Evolutionary conservation across 2,888 invertebrate genomes (phyloP).

Genomic region (Tipula lateralis): DNA sequence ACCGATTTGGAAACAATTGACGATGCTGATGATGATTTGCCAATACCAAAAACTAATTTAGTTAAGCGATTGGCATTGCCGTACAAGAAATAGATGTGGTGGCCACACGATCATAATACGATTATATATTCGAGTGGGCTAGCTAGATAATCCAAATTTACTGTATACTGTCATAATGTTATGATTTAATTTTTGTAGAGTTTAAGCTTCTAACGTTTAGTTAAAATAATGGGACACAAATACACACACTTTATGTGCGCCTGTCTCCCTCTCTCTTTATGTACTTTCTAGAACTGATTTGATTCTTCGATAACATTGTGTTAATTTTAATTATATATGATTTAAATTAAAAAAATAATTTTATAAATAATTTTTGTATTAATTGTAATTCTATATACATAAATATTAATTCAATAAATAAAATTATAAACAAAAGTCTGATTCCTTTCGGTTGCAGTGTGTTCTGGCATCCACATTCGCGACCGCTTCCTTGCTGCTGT

Average conservation of each 20-base stretch:
- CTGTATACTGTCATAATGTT: not conserved
- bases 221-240: not conserved
- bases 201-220: not conserved
- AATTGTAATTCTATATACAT: not conserved
- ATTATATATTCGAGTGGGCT: not conserved
- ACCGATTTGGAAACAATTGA: not conserved
- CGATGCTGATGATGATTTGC: not conserved
- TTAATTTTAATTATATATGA: not conserved
- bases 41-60: slow-evolving; percentile 12
- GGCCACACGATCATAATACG: not conserved
- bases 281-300: not conserved
- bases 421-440: not conserved
- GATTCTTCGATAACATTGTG: not conserved
- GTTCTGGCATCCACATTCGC: no score
- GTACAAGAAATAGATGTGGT: not conserved
- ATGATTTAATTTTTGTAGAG: not conserved
- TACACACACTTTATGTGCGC: not conserved
- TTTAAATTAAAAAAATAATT: not conserved
- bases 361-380: not conserved
- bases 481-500: no score
- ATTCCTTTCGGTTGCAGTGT: no score
- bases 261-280: not conserved
- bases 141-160: not conserved
- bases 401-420: not conserved
- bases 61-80: slow-evolving; percentile 25